Percentiles rank a stretch among this genome's conserved stretches.
Conservation (phyloP, 2,113 vertebrate genomes). For the Ondatra zibethicus region DNA sequence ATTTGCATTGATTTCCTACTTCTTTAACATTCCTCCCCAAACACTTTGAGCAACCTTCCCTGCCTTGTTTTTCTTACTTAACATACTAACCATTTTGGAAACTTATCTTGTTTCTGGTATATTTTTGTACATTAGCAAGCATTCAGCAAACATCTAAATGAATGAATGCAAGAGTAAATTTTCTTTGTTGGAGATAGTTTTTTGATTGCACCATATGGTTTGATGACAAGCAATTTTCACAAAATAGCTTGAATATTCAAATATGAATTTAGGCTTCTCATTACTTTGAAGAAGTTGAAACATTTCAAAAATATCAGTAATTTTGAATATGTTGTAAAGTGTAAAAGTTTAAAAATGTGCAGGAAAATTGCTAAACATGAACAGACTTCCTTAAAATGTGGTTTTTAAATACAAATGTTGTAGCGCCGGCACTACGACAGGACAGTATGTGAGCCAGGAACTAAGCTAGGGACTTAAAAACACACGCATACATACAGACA, state of each 20-base stretch:
- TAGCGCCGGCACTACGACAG: too few relatives aligned
- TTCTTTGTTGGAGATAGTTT: conserved; percentile 44
- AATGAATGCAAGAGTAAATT: conserved; percentile 1
- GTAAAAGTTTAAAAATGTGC: neutral
- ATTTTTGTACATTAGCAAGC: neutral
- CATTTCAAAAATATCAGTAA: conserved; percentile 25
- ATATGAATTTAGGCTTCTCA: neutral
- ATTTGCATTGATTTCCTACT: neutral
- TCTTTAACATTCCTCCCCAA: neutral
- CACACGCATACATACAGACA: too few relatives aligned
- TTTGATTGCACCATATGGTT: neutral
- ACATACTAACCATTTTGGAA: conserved; percentile 28
- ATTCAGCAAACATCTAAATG: conserved; percentile 8
- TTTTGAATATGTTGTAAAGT: conserved; percentile 53
- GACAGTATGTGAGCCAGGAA: too few relatives aligned
- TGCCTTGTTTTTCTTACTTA: conserved; percentile 19
- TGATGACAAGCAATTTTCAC: conserved; percentile 36
- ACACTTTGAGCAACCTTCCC: neutral
- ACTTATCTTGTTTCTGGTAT: conserved; percentile 23
- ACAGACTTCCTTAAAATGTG: conserved; percentile 39
- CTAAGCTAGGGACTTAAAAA: too few relatives aligned
- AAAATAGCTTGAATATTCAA: conserved; percentile 50
- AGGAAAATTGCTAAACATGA: conserved; percentile 46
- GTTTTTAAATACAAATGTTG: conserved; percentile 36
- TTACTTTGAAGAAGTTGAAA: conserved; percentile 51